Conservation (phyloP, 2,797 vertebrate species). For the Pelochelys cantorii region DNA sequence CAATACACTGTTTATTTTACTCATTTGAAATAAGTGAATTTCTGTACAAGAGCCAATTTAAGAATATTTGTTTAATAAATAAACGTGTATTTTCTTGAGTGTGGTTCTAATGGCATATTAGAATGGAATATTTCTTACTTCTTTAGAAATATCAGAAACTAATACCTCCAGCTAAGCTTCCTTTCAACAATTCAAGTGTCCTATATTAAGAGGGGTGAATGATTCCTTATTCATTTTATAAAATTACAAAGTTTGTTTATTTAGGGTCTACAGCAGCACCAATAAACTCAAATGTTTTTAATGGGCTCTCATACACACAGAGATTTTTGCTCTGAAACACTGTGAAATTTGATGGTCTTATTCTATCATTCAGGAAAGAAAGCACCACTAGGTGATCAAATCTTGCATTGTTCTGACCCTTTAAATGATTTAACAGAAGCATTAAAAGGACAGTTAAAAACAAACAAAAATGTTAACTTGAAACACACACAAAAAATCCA, state of each 20-base stretch:
- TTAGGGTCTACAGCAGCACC: not conserved
- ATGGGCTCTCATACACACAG: not conserved
- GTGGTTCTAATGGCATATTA: constrained; percentile 40
- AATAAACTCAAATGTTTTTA: not conserved
- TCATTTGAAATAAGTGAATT: constrained; percentile 17
- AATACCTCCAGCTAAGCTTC: not conserved
- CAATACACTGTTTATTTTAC: not conserved
- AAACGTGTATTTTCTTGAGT: constrained; percentile 45
- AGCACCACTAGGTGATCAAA: not conserved
- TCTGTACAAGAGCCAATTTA: constrained; percentile 15
- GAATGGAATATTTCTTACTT: not conserved
- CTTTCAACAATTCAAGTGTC: not conserved
- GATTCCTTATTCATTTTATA: not conserved
- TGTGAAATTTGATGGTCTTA: not conserved
- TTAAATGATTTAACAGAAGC: not conserved
- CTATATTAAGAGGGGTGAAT: not conserved
- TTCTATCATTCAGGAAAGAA: not conserved
- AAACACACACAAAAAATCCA: not conserved
- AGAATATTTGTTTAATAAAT: constrained; percentile 60
- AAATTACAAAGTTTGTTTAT: constrained; percentile 6
- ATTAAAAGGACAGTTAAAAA: not conserved
- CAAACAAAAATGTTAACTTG: not conserved
- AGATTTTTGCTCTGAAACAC: not conserved
- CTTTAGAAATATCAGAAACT: constrained; percentile 20
- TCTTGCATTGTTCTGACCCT: not conserved